Base-by-base conservation (phyloP, 2,113 vertebrate genomes). In the Nettapus auritus region DNA sequence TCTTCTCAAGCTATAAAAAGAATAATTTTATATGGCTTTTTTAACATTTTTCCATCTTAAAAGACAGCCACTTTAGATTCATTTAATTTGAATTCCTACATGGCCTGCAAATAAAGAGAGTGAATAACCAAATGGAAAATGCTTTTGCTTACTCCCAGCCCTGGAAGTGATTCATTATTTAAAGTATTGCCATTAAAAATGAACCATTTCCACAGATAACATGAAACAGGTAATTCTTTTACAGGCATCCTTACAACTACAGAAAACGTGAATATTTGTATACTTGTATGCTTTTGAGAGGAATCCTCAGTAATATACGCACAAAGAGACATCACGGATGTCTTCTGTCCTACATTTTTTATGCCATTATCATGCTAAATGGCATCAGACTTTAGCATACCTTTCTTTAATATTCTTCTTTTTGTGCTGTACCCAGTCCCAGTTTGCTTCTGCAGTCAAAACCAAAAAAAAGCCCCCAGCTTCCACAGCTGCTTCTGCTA, bases 121-220 rank as follows among this genome's bases (percentile, higher is more conserved):
- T 94, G 78, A 94, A 90, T 89, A 96, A 94, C 79, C 50, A 68
- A 69, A 73, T 78, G 22, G 38, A 91, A 95, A 94, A 92, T 88
- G 59, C 16, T 60, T 89, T 85, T 94, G 33, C 82, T 92, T 95
- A 89, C 81, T 87, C 36, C 52, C 67, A 89, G 10, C 26, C 75
- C 66, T 88, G 74, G 86, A 92, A 75, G 28, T 44, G 36, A 90
- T 82, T 94, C 7, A 90, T 96, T 94, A 87, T 95, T 97, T 91
- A 93, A 90, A 93, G 91, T 70, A 88, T 40, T 96, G 69, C 57
- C 73, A 89, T 96, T 95, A 92, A 94, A 96, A 90, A 96, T 92
- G 44, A 94, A 92, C 71, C 15, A 50, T 90, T 91, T 92, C 52
- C 70, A 53, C 83, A 94, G 80, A 71, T 86, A 75, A 2, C 1